phyloP scores from a whole-genome alignment of 2,888 invertebrate genomes.

The Nemotelus nigrinus region DNA sequence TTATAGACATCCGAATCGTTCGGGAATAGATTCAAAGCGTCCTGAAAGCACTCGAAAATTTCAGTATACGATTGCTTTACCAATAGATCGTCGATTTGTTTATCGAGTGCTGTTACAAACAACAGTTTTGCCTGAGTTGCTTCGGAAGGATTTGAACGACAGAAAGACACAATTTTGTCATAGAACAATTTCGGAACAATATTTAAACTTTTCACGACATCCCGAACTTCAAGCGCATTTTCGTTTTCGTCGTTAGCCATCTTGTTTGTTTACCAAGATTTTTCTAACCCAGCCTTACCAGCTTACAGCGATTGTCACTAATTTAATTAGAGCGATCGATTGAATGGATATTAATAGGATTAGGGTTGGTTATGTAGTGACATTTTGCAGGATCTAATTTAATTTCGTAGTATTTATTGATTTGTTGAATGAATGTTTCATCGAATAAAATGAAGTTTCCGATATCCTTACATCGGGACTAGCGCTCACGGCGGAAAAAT shows the following conservation, averaged over 20 bases:
- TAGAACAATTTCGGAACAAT: slow-evolving; percentile 45
- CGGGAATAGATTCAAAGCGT: slow-evolving; percentile 40
- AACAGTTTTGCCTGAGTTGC: slow-evolving; percentile 29
- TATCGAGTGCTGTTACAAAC: slow-evolving; percentile 33
- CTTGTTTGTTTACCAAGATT: slow-evolving; percentile 37
- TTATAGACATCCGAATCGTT: slow-evolving; percentile 49
- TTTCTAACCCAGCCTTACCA: not conserved
- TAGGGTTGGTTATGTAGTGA: too few relatives aligned
- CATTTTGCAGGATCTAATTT: too few relatives aligned
- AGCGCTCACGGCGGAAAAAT: too few relatives aligned
- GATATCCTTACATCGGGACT: too few relatives aligned
- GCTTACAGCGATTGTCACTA: not conserved
- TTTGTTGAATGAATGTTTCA: too few relatives aligned
- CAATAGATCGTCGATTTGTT: slow-evolving; percentile 41
- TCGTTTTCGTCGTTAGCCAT: slow-evolving; percentile 42
- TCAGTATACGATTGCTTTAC: slow-evolving; percentile 42
- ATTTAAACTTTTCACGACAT: slow-evolving; percentile 20
- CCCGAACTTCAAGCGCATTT: slow-evolving; percentile 20
- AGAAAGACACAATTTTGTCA: slow-evolving; percentile 41
- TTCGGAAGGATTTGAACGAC: slow-evolving; percentile 28
- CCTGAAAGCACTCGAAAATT: slow-evolving; percentile 47
- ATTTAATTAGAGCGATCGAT: not conserved
- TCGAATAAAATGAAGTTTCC: too few relatives aligned
- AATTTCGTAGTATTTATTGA: too few relatives aligned
- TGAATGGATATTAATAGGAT: too few relatives aligned